Base-by-base conservation (phyloP, 1,140 invertebrate species). In the Macrostomum lignano region DNA sequence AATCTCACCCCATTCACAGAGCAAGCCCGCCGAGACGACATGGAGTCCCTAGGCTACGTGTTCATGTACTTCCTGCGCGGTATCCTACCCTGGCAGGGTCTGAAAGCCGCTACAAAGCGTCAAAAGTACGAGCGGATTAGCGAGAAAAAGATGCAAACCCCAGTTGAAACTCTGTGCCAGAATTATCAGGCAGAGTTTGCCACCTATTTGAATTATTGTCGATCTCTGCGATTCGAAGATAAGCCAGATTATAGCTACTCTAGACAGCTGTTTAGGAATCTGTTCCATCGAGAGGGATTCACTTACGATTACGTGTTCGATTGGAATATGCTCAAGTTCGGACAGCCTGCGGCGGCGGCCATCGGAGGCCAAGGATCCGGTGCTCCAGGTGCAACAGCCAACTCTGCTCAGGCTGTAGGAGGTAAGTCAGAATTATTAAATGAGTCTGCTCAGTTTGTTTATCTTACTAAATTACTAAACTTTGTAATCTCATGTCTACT, bases 181-280 rank as follows among this genome's bases (percentile, higher is more conserved):
- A n/a, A n/a, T n/a, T n/a, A n/a, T 24, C n/a, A n/a, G n/a, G 62
- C 61, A 25, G 65, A 67, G 40, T 69, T 68, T 49, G 52, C 61
- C 13, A 59, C 58, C 11, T 67, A 67, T 43, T 46, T 69, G 28
- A 64, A 64, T 40, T 67, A 68, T 40, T 68, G 67, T 45, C 55
- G 66, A 34, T 60, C 60, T 21, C 41, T 67, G 25, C 42, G 63
- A 31, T 67, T 67, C 50, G 67, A 69, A 40, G 66, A 67, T 42
- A 61, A 63, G 42, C 66, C 66, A 17, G 66, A 67, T 41, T 67
- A 69, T 44, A 55, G 55, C 15, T 64, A 67, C 42, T 45, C 69
- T 25, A 45, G 66, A 33, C 59, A 64, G 42, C 44, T 69, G 24
- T 64, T 68, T 44, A 48, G 65, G 7, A 63, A 62, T 36, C 46